Base-by-base conservation (phyloP, 2,113 vertebrate species). In the Poeciliopsis prolifica region DNA sequence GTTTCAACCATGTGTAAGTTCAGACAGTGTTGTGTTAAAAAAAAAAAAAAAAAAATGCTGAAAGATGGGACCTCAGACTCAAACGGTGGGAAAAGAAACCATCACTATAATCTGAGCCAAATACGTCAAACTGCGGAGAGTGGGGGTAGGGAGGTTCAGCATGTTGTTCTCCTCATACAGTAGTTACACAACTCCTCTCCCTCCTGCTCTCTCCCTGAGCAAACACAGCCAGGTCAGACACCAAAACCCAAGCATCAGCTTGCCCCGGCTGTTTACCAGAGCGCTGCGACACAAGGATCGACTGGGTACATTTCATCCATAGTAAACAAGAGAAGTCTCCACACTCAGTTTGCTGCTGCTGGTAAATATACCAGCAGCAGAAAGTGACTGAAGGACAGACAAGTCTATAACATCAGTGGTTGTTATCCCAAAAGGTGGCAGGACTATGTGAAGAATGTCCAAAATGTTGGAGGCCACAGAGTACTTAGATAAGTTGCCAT, bases 361-460 rank as follows among this genome's bases (percentile, higher is more conserved):
- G 37, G 76, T 35, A 80, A 79, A 82, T 14, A 58, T 29, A 63
- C 19, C 37, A 33, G 77, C 66, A 2, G 6, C 13, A 61, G 35
- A 26, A 65, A 42, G 44, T 74, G 63, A 29, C 54, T 66, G 44
- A 62, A 26, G 64, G 61, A 83, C 51, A 69, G 75, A 92, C 74
- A 72, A 80, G 72, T 29, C 70, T 65, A 19, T 54, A 44, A 28
- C 82, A 78, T 79, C 22, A 58, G 51, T 58, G 22, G 19, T 74
- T 73, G 84, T 72, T 72, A 78, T 90, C 78, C 62, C 75, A 74
- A 14, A 83, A 85, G 78, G 76, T 77, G 71, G 14, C 85, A 2
- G 60, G 71, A 75, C 74, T 85, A 88, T 91, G 91, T 79, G 65
- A 93, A 79, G 80, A 91, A 92, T 92, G 72, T 83, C 76, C 81